These are phyloP conservation scores for Bombus polaris DNA, from an alignment of 1,140 invertebrate species.

Conservation along the genomic window DNA sequence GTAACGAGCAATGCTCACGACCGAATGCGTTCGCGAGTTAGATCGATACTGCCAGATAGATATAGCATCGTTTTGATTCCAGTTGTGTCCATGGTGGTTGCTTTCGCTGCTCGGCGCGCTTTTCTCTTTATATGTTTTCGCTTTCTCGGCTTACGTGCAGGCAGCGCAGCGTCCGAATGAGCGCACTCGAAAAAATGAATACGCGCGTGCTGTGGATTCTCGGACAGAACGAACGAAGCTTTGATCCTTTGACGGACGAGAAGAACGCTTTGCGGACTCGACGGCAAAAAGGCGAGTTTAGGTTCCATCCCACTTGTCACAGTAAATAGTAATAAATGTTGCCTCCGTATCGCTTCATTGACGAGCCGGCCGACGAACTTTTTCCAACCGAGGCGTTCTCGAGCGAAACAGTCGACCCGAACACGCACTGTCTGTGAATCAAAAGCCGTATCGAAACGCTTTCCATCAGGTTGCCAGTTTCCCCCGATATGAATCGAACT, in stretches of 20 bases:
- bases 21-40: neutral
- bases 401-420: neutral
- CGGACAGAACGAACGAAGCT: neutral
- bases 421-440: neutral
- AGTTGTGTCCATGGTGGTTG: neutral
- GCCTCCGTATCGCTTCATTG: constrained; percentile 15
- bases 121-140: constrained; percentile 18
- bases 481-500: neutral
- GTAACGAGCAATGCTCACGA: constrained; percentile 25
- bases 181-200: constrained; percentile 28
- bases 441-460: constrained; percentile 1
- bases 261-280: constrained; percentile 27
- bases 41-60: constrained; percentile 35
- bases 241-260: neutral
- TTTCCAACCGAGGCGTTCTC: neutral
- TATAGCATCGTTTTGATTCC: constrained; percentile 20
- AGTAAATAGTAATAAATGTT: constrained; percentile 24
- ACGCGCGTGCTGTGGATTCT: neutral
- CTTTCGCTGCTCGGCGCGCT: neutral
- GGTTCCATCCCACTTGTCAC: constrained; percentile 34
- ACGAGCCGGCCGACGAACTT: neutral
- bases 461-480: neutral
- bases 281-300: constrained; percentile 6
- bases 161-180: neutral
- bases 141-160: constrained; percentile 4